Evolutionary conservation across 2,113 vertebrate species (phyloP), one percentile per base, ranked within the genome.

Genomic region (Circaetus gallicus): DNA sequence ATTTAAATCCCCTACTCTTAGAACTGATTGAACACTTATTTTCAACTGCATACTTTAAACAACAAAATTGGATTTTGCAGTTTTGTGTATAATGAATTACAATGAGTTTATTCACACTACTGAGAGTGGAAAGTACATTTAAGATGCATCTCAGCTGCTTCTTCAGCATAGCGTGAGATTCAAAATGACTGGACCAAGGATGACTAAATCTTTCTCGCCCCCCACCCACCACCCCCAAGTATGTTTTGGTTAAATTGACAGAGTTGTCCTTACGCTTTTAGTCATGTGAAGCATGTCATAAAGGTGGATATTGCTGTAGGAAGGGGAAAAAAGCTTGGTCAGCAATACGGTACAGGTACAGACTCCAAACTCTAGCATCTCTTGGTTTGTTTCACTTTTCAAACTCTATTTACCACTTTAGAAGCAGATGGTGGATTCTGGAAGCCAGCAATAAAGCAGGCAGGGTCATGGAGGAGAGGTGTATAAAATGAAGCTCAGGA

Each of bases 231-330:
- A 6, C 40, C 32, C 28, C 31, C 31, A 83, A 69, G 36, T 63
- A 77, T 12, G 11, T 86, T 97, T 83, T 84, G 24, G 58, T 95
- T 95, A 95, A 97, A 90, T 70, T 97, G 93, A 94, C 43, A 85
- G 53, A 80, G 38, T 92, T 63, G 61, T 82, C 24, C 53, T 78
- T 70, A 63, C 74, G 65, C 7, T 88, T 96, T 81, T 89, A 76
- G 79, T 95, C 71, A 77, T 13, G 65, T 82, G 49, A 97, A 90
- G 21, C 24, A 38, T 28, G 9, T 89, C 65, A 32, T 88, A 49
- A 56, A 53, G 15, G 34, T 89, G 52, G 38, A 86, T 80, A 74
- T 66, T 70, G 38, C 50, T 90, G 50, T 31, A 50, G 47, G 38
- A 84, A 86, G 52, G 79, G 77, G 8, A 32, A 93, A 58, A 96